A percentile compares a stretch with the other conserved stretches of the same genome.
These are phyloP conservation scores for Seriola rivoliana DNA, from an alignment of 2,113 vertebrate genomes.

Conservation along the genomic window DNA sequence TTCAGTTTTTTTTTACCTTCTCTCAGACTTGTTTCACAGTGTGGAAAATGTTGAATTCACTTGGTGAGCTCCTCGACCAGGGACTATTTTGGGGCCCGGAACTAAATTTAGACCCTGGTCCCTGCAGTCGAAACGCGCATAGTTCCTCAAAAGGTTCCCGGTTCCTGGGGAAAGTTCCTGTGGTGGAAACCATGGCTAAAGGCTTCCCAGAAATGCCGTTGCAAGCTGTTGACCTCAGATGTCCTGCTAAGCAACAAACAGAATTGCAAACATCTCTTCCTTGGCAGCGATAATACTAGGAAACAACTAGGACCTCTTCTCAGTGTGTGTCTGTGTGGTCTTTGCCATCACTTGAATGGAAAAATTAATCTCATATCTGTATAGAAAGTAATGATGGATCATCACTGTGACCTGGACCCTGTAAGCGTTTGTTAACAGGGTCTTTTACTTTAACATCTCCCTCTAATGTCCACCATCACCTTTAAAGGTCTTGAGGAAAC, in stretches of 20 bases:
- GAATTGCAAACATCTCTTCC: slow-evolving; percentile 1
- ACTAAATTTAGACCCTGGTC: too few species aligned
- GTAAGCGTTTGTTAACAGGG: background rate
- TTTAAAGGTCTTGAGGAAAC: slow-evolving; percentile 35
- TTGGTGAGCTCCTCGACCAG: too few species aligned
- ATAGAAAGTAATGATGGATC: slow-evolving; percentile 12
- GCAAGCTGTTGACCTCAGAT: background rate
- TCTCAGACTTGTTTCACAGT: too few species aligned
- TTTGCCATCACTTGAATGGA: background rate
- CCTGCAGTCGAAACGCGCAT: too few species aligned
- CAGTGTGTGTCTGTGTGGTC: background rate
- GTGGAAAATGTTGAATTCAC: too few species aligned
- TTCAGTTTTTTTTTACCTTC: too few species aligned
- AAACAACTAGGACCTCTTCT: background rate
- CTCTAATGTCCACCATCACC: slow-evolving; percentile 33
- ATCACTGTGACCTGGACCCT: slow-evolving; percentile 1
- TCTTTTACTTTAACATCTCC: slow-evolving; percentile 29
- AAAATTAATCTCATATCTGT: background rate
- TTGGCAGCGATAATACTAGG: background rate
- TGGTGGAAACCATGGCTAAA: background rate
- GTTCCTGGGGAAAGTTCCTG: too few species aligned
- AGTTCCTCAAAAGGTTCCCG: too few species aligned
- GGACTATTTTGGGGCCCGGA: too few species aligned
- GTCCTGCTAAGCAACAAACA: background rate
- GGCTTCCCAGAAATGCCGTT: background rate